Evolutionary conservation across 30 jellyfish, hydroid and myxozoan species (phyloP), one percentile per base, ranked within the genome.

Genomic region (Cassiopea andromeda): DNA sequence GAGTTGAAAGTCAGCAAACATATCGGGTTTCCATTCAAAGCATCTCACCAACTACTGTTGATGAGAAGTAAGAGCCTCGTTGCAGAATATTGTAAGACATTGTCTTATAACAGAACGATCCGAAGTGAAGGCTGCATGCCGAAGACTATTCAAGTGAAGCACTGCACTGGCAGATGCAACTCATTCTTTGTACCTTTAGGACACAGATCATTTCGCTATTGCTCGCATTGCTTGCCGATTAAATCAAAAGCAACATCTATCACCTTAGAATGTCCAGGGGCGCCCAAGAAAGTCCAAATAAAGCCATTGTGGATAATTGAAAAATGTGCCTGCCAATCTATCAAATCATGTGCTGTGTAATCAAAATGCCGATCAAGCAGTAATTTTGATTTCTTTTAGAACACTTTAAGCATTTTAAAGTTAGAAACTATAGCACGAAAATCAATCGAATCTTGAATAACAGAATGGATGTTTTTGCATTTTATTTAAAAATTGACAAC

Each of bases 161-260:
- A 50, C 16, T 80, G 88, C 88, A 57, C 19, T 9, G 88, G 88
- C 44, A 80, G 79, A 44, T 80, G 88, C 17, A 57, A 60, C 27
- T 80, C 88, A 57, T 80, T 80, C 64, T 50, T 47, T 46, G 69
- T 80, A 1, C 88, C 88, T 7, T 17, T 73, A n/a, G 88, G 45
- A 10, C 43, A 60, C 8, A 48, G 75, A 16, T 18, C 60, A 58
- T 57, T 80, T 47, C 88, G 69, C 2, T 80, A 60, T 38, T 80
- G 88, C 60, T 80, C 88, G 6, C 54, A 80, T 43, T 80, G 88
- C 60, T 67, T 80, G 6, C 88, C 88, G 1, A 66, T 58, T 1
- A 80, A 60, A 44, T 44, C 61, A 59, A 19, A 38, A 60, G n/a
- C 13, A 13, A 67, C 60, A 7, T 61, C 43, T 43, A 73, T 80